phyloP scores from a whole-genome alignment of 2,888 invertebrate genomes.

The Vesta saturnalis region DNA sequence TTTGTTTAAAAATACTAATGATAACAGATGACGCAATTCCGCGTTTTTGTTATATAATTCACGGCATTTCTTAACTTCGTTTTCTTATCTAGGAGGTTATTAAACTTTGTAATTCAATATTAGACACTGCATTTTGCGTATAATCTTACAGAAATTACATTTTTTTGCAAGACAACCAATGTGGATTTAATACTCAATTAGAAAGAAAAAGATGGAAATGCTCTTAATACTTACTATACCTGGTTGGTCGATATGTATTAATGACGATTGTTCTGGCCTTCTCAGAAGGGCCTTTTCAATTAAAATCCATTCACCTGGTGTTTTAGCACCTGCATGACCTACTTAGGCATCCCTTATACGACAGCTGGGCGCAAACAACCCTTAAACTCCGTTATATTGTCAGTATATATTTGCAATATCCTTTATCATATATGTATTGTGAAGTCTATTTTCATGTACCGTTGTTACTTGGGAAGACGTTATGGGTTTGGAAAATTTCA shows the following conservation, averaged over 20 bases:
- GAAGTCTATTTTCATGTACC: no score
- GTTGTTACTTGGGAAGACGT: no score
- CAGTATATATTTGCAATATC: not conserved
- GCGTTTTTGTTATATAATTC: slow-evolving; percentile 20
- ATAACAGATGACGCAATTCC: slow-evolving; percentile 25
- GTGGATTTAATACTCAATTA: no score
- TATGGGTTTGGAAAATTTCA: no score
- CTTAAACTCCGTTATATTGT: slow-evolving; percentile 19
- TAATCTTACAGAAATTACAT: not conserved
- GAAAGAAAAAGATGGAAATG: no score
- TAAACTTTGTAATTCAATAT: slow-evolving; percentile 14
- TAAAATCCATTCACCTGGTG: slow-evolving; percentile 18
- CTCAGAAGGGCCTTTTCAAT: not conserved
- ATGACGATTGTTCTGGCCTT: not conserved
- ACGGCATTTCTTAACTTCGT: not conserved
- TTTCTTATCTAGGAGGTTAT: slow-evolving; percentile 15
- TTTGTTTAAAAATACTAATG: slow-evolving; percentile 17
- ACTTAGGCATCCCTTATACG: slow-evolving; percentile 13
- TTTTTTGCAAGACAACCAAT: not conserved
- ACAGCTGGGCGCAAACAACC: slow-evolving; percentile 18
- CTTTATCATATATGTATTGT: no score
- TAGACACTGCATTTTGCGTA: slow-evolving; percentile 15
- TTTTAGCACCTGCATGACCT: slow-evolving; percentile 29
- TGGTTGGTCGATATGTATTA: no score
- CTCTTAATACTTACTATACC: no score